phyloP scores from a whole-genome alignment of 2,888 invertebrate genomes.

The Harpalus rubripes region DNA sequence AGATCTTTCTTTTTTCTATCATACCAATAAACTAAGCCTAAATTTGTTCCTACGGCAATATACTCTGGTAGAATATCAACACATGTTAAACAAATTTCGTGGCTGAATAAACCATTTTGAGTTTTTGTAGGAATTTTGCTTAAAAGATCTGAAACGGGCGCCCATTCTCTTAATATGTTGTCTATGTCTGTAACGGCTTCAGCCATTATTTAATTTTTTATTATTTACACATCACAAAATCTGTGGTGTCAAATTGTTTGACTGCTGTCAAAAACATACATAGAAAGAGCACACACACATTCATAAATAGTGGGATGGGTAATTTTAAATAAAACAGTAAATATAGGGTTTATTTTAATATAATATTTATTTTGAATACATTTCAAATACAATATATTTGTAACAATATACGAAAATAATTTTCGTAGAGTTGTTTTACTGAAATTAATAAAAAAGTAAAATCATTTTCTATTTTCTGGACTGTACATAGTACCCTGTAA shows the following conservation, averaged over 20 bases:
- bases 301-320: not conserved
- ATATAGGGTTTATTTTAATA: too few relatives aligned
- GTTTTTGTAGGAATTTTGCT: conserved; percentile 87
- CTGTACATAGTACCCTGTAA: too few relatives aligned
- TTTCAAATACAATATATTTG: too few relatives aligned
- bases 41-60: conserved; percentile 91
- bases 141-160: conserved; percentile 86
- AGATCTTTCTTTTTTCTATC: conserved; percentile 88
- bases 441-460: too few relatives aligned
- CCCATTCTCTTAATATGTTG: conserved; percentile 85
- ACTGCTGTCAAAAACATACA: conserved; percentile 30
- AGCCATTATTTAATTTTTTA: conserved; percentile 42
- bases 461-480: too few relatives aligned
- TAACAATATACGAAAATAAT: too few relatives aligned
- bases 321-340: too few relatives aligned
- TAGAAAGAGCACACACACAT: not conserved
- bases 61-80: conserved; percentile 90
- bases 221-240: conserved; percentile 24
- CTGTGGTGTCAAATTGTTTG: conserved; percentile 12
- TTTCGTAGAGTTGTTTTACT: too few relatives aligned
- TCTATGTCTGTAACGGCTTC: conserved; percentile 62
- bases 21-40: conserved; percentile 93
- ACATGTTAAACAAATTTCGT: conserved; percentile 88
- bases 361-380: too few relatives aligned
- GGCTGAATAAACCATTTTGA: conserved; percentile 87